These are phyloP conservation scores for Ceratosolen solmsi DNA, from an alignment of 1,140 invertebrate species.

Conservation along the genomic window DNA sequence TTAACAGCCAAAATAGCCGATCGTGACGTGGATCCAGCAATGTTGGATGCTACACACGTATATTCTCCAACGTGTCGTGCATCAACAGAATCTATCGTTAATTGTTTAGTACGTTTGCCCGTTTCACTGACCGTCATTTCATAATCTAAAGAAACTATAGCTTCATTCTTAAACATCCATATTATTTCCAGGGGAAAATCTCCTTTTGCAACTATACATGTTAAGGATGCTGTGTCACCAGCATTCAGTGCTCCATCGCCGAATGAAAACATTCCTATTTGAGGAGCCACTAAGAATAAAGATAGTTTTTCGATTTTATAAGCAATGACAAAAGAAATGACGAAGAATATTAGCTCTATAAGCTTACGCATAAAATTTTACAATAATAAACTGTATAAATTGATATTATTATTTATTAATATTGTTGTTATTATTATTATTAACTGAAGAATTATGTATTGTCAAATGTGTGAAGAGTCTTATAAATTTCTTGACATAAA, in stretches of 20 bases:
- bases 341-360: no score
- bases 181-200: slow-evolving; percentile 73
- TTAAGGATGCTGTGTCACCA: slow-evolving; percentile 74
- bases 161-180: slow-evolving; percentile 68
- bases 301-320: neutral
- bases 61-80: slow-evolving; percentile 77
- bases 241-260: slow-evolving; percentile 76
- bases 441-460: no score
- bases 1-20: slow-evolving; percentile 76
- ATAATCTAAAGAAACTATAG: slow-evolving; percentile 74
- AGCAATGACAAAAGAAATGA: neutral
- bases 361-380: no score
- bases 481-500: no score
- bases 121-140: slow-evolving; percentile 39
- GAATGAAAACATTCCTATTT: slow-evolving; percentile 83
- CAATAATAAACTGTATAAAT: no score
- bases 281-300: slow-evolving; percentile 65
- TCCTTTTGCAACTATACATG: slow-evolving; percentile 73
- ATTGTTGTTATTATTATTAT: no score
- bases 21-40: slow-evolving; percentile 74
- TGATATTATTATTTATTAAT: no score
- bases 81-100: slow-evolving; percentile 75
- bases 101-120: slow-evolving; percentile 74
- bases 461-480: no score
- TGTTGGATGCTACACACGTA: slow-evolving; percentile 78